Conservation (phyloP, 2,797 vertebrate genomes). For the Steatocranus sp. region DNA sequence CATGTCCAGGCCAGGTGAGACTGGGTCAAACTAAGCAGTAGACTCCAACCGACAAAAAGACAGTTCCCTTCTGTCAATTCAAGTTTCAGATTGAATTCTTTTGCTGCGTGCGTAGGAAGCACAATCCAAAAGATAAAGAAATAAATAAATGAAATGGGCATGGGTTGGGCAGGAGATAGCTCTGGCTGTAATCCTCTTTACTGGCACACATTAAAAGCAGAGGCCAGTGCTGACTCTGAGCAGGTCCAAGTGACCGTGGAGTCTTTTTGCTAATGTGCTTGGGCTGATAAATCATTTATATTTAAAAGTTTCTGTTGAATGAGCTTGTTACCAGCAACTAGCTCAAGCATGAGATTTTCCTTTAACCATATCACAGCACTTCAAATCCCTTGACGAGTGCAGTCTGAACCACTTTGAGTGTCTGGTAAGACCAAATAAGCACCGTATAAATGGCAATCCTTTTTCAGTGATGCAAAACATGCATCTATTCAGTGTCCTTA, state of each 20-base stretch:
- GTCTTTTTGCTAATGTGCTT: neutral
- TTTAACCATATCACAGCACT: neutral
- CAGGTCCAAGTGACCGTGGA: neutral
- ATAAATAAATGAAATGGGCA: neutral
- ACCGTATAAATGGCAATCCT: neutral
- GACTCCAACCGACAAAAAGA: neutral
- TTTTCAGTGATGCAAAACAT: neutral
- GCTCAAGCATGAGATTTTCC: neutral
- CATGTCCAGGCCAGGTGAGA: neutral
- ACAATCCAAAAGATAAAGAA: neutral
- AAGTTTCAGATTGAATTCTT: neutral
- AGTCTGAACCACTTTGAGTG: neutral
- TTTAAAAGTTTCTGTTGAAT: neutral
- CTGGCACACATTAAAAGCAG: neutral
- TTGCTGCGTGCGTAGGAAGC: neutral
- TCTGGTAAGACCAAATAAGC: neutral
- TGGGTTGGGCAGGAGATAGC: accelerated
- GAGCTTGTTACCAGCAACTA: neutral
- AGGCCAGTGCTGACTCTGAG: neutral
- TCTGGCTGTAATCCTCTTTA: neutral
- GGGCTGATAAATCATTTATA: neutral
- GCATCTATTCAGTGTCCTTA: neutral
- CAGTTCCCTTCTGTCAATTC: neutral
- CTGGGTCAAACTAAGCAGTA: neutral
- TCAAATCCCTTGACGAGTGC: neutral